These are phyloP conservation scores for Reinhardtius hippoglossoides DNA, from an alignment of 2,113 vertebrate species.

Conservation along the genomic window DNA sequence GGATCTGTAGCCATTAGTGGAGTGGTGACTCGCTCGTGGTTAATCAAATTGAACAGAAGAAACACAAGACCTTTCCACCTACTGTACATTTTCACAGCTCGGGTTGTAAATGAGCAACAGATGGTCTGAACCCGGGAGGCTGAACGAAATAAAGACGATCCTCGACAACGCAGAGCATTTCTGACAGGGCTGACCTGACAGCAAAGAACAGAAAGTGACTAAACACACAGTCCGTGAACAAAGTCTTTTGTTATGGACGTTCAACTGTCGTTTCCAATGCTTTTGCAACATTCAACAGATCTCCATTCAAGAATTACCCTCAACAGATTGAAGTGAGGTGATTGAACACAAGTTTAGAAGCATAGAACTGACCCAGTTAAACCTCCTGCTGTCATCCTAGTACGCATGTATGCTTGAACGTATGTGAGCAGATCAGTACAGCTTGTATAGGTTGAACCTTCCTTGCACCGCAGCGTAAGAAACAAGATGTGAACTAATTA, in stretches of 20 bases:
- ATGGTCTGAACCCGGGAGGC: background rate
- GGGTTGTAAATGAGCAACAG: conserved; percentile 28
- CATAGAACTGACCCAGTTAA: no score
- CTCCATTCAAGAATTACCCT: background rate
- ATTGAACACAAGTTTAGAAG: background rate
- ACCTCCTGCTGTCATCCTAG: background rate
- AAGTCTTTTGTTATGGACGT: no score
- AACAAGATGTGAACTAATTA: conserved; percentile 49
- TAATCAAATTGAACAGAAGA: conserved; percentile 9
- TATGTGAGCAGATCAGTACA: background rate
- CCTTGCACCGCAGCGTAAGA: conserved; percentile 22
- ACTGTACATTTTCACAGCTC: conserved; percentile 6
- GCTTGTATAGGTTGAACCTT: conserved; percentile 9
- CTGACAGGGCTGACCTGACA: background rate
- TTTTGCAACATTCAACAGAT: background rate
- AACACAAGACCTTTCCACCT: conserved; percentile 12
- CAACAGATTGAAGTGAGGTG: background rate
- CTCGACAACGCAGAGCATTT: background rate
- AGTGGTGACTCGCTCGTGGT: conserved; percentile 1
- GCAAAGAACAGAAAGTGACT: background rate
- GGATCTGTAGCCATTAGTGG: background rate
- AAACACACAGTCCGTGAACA: no score
- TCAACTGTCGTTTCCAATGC: no score
- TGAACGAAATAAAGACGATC: background rate
- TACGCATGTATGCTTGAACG: background rate